Base-by-base conservation (phyloP, 2,888 invertebrate species). In the Julus scandinavius region DNA sequence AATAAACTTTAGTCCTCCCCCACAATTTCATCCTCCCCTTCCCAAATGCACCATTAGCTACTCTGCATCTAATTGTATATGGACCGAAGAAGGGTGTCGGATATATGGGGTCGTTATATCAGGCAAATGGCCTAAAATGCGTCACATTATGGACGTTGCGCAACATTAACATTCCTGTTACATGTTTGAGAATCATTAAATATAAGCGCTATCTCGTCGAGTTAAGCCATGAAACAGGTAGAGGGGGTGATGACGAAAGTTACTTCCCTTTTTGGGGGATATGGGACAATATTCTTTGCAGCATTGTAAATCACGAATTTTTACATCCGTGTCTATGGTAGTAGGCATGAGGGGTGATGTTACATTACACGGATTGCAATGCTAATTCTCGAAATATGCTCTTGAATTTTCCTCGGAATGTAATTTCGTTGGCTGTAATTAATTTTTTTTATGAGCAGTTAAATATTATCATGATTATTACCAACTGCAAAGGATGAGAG, bases 81-180 rank as follows among this genome's bases (percentile, higher is more conserved):
- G 17, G 54, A 15, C 54, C 15, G 15, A 54, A 54, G 54, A 15
- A 17, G 54, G 54, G 54, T 54, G 54, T 54, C 13, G 54, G 54
- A 54, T 54, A 54, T 54, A 54, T 13, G 54, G 15, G 54, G 54
- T 54, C 54, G 54, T 54, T 54, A 54, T 3, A 3, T 3, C 15
- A 54, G 49, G 54, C 54, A 54, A 54, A 54, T 17, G 9, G 54
- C 54, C 54, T 54, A 54, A 54, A 54, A 54, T 15, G 54, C 17
- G 54, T 54, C 54, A 54, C 54, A 54, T 54, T 54, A 54, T 54
- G 54, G 54, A 54, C 54, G 54, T 54, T 54, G 54, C 54, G 54
- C 54, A 54, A 54, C 54, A 54, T 54, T 54, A 54, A 54, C 54
- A 54, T 54, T 54, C 54, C 3, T 54, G 54, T 54, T 54, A 54